Conservation (phyloP, 1,140 invertebrate genomes). For the Drosophila bifasciata region DNA sequence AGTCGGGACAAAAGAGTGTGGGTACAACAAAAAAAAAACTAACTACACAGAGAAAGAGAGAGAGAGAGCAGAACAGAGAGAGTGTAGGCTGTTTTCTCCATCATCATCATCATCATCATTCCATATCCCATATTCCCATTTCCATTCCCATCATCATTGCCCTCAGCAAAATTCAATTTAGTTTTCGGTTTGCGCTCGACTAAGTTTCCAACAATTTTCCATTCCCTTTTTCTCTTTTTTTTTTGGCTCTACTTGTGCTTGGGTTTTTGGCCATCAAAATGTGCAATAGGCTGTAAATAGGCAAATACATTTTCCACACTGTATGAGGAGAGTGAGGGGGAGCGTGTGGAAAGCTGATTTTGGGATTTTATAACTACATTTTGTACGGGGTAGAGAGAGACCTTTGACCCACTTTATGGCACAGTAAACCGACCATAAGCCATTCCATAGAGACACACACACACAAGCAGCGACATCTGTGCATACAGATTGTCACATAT, state of each 20-base stretch:
- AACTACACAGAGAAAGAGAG: slow-evolving; percentile 5
- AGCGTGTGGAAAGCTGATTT: slow-evolving; percentile 45
- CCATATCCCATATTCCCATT: background rate
- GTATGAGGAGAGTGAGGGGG: background rate
- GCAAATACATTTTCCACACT: slow-evolving; percentile 64
- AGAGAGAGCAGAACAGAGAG: slow-evolving; percentile 7
- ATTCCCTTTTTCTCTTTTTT: slow-evolving; percentile 12
- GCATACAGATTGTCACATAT: slow-evolving; percentile 44
- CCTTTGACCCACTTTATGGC: slow-evolving; percentile 52
- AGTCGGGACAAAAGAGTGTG: slow-evolving; percentile 84
- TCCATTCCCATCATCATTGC: slow-evolving; percentile 24
- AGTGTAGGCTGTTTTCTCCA: slow-evolving; percentile 21
- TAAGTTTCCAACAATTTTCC: slow-evolving; percentile 54
- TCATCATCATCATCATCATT: background rate
- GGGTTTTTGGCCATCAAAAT: slow-evolving; percentile 54
- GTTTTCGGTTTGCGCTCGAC: slow-evolving; percentile 74
- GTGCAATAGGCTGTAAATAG: slow-evolving; percentile 80
- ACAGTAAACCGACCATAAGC: slow-evolving; percentile 20
- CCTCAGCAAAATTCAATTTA: slow-evolving; percentile 70
- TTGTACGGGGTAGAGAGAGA: slow-evolving; percentile 13
- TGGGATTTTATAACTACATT: slow-evolving; percentile 53
- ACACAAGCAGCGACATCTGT: slow-evolving; percentile 2
- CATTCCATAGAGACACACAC: slow-evolving; percentile 3
- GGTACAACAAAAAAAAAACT: slow-evolving; percentile 2
- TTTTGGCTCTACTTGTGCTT: background rate